Percentiles rank a stretch among this genome's conserved stretches.
Evolutionary conservation across 2,888 invertebrate species (phyloP).

Genomic region (Taphrorychus bicolor): DNA sequence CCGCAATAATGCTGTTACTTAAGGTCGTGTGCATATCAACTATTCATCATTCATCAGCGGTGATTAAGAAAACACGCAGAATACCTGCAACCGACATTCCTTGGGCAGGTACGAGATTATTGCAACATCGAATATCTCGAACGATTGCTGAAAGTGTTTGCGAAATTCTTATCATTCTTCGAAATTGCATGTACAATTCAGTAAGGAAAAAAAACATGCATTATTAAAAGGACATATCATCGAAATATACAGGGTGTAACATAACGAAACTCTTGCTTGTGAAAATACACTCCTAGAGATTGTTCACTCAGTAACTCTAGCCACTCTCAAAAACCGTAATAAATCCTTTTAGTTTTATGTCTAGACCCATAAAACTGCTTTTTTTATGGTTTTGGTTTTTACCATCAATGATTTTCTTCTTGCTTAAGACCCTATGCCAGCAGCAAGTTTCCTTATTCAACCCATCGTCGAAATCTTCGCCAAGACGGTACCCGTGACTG

Average conservation of each 20-base stretch:
- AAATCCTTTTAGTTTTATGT: no score
- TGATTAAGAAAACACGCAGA: slow-evolving; percentile 4
- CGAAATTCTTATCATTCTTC: neutral
- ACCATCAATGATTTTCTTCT: neutral
- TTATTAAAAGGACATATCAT: no score
- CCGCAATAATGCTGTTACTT: neutral
- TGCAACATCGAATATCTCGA: neutral
- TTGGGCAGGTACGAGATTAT: neutral
- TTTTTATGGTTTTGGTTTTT: no score
- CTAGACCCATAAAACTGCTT: no score
- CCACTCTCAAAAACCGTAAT: no score
- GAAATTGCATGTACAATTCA: no score
- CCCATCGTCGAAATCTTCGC: slow-evolving; percentile 8
- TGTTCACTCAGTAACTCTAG: no score
- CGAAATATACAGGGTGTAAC: no score
- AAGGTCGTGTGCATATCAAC: slow-evolving; percentile 2
- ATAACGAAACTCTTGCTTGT: no score
- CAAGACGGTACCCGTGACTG: neutral
- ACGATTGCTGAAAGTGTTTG: neutral
- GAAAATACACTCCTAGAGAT: no score
- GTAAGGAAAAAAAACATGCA: no score
- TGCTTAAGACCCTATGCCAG: neutral
- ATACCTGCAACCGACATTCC: neutral
- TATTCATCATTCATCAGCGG: slow-evolving; percentile 1
- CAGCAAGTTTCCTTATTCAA: neutral